A percentile compares a stretch with the other conserved stretches of the same genome.
Conservation (phyloP, 2,113 vertebrate species). For the Arenaria interpres region DNA sequence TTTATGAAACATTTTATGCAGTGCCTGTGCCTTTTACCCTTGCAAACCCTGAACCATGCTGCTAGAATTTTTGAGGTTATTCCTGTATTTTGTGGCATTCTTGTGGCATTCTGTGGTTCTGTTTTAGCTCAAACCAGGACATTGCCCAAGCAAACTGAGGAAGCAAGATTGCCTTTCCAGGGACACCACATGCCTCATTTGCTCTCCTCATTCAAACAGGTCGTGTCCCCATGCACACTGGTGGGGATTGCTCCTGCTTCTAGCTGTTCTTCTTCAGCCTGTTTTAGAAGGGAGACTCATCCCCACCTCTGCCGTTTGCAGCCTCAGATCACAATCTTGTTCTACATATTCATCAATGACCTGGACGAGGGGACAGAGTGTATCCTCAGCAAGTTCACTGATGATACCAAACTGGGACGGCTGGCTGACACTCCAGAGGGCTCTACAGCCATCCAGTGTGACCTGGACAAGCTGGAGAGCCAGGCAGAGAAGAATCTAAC, state of each 20-base stretch:
- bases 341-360: too few relatives aligned
- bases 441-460: too few relatives aligned
- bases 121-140: too few relatives aligned
- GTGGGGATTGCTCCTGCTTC: background rate
- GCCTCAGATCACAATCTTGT: too few relatives aligned
- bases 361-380: too few relatives aligned
- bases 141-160: too few relatives aligned
- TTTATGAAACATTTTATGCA: background rate
- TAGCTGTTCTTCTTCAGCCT: background rate
- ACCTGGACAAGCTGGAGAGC: too few relatives aligned
- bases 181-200: background rate
- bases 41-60: background rate
- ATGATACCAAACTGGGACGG: too few relatives aligned
- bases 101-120: background rate
- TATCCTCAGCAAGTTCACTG: too few relatives aligned
- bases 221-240: too few relatives aligned
- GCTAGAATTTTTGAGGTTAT: background rate
- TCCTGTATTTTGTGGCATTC: background rate
- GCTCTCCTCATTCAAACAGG: background rate
- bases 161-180: background rate
- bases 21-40: background rate
- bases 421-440: too few relatives aligned
- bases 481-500: too few relatives aligned
- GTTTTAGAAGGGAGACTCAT: fast-evolving
- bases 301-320: background rate